Percentiles rank a stretch among this genome's conserved stretches.
Evolutionary conservation across 2,797 vertebrate species (phyloP).

Genomic region (Paratrypauchen microcephalus): DNA sequence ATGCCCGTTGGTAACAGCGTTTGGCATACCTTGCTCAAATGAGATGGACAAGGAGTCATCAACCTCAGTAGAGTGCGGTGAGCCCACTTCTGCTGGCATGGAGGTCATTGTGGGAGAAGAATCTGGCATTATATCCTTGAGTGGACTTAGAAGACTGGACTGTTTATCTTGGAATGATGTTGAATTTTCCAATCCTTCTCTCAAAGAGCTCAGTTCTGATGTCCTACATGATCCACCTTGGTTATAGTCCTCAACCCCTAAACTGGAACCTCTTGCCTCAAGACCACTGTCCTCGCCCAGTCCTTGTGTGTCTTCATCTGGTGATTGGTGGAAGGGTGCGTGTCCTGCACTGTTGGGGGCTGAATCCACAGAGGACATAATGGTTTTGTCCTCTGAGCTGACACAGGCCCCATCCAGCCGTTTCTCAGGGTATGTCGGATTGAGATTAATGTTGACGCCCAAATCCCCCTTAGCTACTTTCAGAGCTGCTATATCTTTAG

Average conservation of each 20-base stretch:
- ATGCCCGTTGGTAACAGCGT: slow-evolving; percentile 50
- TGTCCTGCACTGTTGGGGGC: slow-evolving; percentile 64
- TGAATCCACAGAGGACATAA: slow-evolving; percentile 70
- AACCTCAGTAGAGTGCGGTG: slow-evolving; percentile 88
- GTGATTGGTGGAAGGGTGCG: slow-evolving; percentile 71
- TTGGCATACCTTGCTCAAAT: slow-evolving; percentile 82
- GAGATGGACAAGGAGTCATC: slow-evolving; percentile 88
- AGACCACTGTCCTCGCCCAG: slow-evolving; percentile 56
- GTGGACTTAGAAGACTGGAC: slow-evolving; percentile 77
- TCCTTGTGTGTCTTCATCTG: slow-evolving; percentile 46
- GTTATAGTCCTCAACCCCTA: slow-evolving; percentile 59
- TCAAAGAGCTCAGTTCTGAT: slow-evolving; percentile 57
- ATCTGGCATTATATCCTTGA: slow-evolving; percentile 76
- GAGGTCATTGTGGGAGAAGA: slow-evolving; percentile 85
- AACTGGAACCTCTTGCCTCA: slow-evolving; percentile 35
- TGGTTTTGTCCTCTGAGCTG: slow-evolving; percentile 75
- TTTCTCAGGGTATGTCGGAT: slow-evolving; percentile 57
- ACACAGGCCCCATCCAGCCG: slow-evolving; percentile 51
- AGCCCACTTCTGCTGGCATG: slow-evolving; percentile 85
- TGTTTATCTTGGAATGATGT: slow-evolving; percentile 74
- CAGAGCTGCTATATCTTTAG: slow-evolving; percentile 60
- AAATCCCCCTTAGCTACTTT: slow-evolving; percentile 77
- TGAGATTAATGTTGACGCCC: slow-evolving; percentile 80
- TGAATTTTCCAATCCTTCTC: slow-evolving; percentile 66
- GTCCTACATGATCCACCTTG: slow-evolving; percentile 48